Evolutionary conservation across 2,113 vertebrate genomes (phyloP), one percentile per base, ranked within the genome.

Genomic region (Phylloscopus trochiloides): DNA sequence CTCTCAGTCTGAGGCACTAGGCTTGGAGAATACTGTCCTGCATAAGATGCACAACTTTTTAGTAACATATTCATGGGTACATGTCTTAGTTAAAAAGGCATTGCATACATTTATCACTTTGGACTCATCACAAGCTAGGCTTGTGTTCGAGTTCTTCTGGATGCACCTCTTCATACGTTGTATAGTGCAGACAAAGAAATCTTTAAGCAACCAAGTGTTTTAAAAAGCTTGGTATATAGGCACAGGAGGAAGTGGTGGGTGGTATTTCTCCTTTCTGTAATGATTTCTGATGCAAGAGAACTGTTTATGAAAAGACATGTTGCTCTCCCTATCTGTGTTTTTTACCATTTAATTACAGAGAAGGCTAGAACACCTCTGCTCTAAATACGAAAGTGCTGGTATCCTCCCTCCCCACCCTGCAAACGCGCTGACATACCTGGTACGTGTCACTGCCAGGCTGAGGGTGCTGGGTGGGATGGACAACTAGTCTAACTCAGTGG

Each of bases 331-430:
- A 20, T 72, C 71, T 59, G 14, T 82, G 20, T 40, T 34, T 95
- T 84, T 52, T 57, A 36, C 91, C 42, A 63, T 47, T 82, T 95
- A 91, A 94, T 92, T 92, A 92, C 5, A 96, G 81, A 92, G 66
- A 92, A 79, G 67, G 24, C 25, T 55, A 7, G 14, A 81, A 84
- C 13, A 74, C 45, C 22, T 83, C 45, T 80, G 40, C 20, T 59
- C 34, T 90, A 32, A 88, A 52, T 76, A 50, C 9, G 12, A 73
- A 76, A 88, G 42, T 26, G 42, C 47, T 70, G 78, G 82, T 73
- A 29, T 83, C 63, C 38, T 94, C 86, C 86, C 78, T 88, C 63
- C 42, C 54, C 62, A 34, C 71, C 75, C 85, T 88, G 78, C 1
- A 6, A 73, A 55, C 0, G 0, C 4, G 38, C 51, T 85, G 59